A percentile compares a stretch with the other conserved stretches of the same genome.
These are phyloP conservation scores for Bilobella aurantiaca DNA, from an alignment of 1,140 invertebrate species.

Conservation along the genomic window DNA sequence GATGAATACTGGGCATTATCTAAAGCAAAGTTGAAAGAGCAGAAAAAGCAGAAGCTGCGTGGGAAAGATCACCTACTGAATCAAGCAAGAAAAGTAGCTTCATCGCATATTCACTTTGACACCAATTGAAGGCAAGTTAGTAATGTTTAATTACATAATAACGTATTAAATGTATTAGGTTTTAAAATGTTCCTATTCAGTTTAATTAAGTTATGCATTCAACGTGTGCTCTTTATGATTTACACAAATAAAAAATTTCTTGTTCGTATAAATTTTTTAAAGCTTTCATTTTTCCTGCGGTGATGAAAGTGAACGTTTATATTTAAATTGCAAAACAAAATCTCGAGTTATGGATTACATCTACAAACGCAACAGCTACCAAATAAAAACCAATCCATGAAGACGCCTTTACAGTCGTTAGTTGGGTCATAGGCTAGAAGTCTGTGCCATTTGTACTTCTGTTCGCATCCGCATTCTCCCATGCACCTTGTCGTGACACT, in stretches of 20 bases:
- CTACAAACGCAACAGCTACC: conserved; percentile 84
- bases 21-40: conserved; percentile 48
- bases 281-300: no score
- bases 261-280: no score
- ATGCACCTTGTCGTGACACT: conserved; percentile 64
- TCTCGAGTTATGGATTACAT: conserved; percentile 49
- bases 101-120: conserved; percentile 52
- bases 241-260: no score
- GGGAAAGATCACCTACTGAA: conserved; percentile 55
- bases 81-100: conserved; percentile 49
- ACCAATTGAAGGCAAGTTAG: no score
- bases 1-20: conserved; percentile 55
- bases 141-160: no score
- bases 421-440: conserved; percentile 81
- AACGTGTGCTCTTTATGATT: no score
- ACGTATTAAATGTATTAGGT: no score
- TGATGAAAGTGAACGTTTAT: no score
- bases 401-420: conserved; percentile 85
- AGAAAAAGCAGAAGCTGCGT: conserved; percentile 44
- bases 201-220: no score
- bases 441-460: conserved; percentile 80
- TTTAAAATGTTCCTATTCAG: no score
- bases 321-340: not conserved
- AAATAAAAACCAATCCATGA: conserved; percentile 92
- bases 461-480: conserved; percentile 75